Base-by-base conservation (phyloP, 2,888 invertebrate genomes). In the Minunthozetes semirufus region DNA sequence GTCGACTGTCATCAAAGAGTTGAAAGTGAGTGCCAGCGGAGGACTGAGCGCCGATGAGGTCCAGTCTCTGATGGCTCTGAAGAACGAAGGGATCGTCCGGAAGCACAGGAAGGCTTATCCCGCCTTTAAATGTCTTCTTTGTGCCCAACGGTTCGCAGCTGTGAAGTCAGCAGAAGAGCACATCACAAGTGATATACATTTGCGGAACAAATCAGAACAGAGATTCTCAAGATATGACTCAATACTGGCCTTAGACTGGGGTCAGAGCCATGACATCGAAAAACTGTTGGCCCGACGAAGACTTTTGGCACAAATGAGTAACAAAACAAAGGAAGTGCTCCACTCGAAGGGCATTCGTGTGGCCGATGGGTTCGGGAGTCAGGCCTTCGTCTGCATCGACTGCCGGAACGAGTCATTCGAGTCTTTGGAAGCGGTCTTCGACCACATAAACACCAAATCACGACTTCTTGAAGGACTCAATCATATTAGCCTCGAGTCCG, bases 331-430 rank as follows among this genome's bases (percentile, higher is more conserved):
- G 17, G 22, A 68, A 68, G 6, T 11, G 1, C 17, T 42, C 17
- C 38, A 68, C 33, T 42, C 42, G 19, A 38, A 42, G 1, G 42
- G 42, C 1, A 68, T 68, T 68, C 38, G 68, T 4, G 33, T 68
- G 38, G 46, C 42, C 42, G 42, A 68, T n/a, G 68, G 68, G n/a
- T 68, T 46, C 46, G 68, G 68, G n/a, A 46, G 42, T 46, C 5
- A 68, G 19, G 22, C 38, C 38, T 68, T 42, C n/a, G 68, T 68
- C 0, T 68, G 68, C 46, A 9, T 68, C 17, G 13, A 68, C 38
- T 68, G 68, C 25, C 25, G 33, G 22, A 19, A 19, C 22, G 17
- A 33, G 19, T 68, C 68, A 19, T 42, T 68, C 1, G 1, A 17
- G 15, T 42, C 68, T 33, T n/a, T 68, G 22, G 13, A n/a, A 11